These are phyloP conservation scores for Ochropacha duplaris DNA, from an alignment of 2,888 invertebrate species.

Conservation along the genomic window DNA sequence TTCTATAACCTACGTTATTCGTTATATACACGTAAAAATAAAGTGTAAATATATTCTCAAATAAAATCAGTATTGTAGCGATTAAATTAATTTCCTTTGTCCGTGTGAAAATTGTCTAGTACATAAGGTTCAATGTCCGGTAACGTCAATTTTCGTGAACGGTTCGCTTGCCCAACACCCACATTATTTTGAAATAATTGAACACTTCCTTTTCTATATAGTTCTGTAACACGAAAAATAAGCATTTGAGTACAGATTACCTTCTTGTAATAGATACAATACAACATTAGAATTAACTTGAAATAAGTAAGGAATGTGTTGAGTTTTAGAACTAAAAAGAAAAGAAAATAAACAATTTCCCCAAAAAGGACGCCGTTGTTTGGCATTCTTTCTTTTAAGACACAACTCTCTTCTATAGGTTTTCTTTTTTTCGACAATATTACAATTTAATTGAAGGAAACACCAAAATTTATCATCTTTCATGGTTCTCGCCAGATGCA, in stretches of 20 bases:
- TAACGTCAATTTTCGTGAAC: slow-evolving; percentile 38
- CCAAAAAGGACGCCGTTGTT: too few relatives aligned
- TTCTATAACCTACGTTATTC: too few relatives aligned
- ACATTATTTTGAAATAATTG: slow-evolving; percentile 52
- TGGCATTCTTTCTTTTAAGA: too few relatives aligned
- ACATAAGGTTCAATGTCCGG: slow-evolving; percentile 33
- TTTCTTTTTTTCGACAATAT: too few relatives aligned
- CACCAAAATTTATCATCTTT: not conserved
- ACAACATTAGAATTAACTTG: too few relatives aligned
- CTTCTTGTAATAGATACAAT: not conserved
- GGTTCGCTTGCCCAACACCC: slow-evolving; percentile 36
- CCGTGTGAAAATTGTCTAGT: slow-evolving; percentile 40
- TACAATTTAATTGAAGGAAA: too few relatives aligned
- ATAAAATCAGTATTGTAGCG: not conserved
- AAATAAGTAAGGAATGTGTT: too few relatives aligned
- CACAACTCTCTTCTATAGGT: too few relatives aligned
- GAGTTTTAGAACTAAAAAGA: too few relatives aligned
- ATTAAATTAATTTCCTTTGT: not conserved
- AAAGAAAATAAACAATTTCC: too few relatives aligned
- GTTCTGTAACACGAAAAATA: not conserved
- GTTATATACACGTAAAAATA: not conserved
- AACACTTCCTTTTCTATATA: slow-evolving; percentile 38
- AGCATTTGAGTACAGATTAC: not conserved
- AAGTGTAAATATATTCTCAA: not conserved
- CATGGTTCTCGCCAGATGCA: not conserved